phyloP scores from a whole-genome alignment of 2,888 invertebrate species.

The Monochamus alternatus region DNA sequence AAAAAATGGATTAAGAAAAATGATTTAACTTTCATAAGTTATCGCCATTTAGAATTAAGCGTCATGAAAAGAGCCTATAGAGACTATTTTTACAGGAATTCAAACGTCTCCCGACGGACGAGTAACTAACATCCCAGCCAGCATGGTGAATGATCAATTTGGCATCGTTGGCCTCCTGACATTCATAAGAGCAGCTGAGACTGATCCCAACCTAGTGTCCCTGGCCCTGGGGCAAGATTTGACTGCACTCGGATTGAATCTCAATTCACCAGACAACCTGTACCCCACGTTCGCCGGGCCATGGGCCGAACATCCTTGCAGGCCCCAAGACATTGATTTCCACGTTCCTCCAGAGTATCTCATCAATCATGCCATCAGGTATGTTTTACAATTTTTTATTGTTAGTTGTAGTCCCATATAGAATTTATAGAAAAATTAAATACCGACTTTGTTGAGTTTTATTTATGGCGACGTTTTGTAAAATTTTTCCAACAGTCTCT shows the following conservation, averaged over 20 bases:
- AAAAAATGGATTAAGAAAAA: no score
- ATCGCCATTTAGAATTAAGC: no score
- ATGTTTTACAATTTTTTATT: conserved; percentile 38
- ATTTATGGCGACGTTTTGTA: no score
- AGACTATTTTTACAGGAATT: conserved; percentile 77
- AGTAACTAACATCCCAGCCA: conserved; percentile 98
- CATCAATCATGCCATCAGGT: conserved; percentile 94
- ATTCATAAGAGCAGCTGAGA: conserved; percentile 97
- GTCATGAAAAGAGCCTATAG: no score
- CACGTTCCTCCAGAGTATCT: conserved; percentile 99
- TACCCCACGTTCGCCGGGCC: conserved; percentile 99
- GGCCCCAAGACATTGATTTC: conserved; percentile 99
- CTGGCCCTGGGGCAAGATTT: conserved; percentile 98
- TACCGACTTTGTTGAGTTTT: no score
- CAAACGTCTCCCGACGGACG: conserved; percentile 97
- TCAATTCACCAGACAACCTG: conserved; percentile 97
- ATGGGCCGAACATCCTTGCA: conserved; percentile 97
- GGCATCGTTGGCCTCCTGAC: conserved; percentile 99
- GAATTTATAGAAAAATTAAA: no score
- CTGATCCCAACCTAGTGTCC: conserved; percentile 96
- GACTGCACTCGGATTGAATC: conserved; percentile 97
- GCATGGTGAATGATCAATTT: conserved; percentile 99
- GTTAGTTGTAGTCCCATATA: no score
- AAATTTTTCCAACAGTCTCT: no score
- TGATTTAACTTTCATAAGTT: no score